Conservation (phyloP, 1,140 invertebrate species). For the Popillia japonica region DNA sequence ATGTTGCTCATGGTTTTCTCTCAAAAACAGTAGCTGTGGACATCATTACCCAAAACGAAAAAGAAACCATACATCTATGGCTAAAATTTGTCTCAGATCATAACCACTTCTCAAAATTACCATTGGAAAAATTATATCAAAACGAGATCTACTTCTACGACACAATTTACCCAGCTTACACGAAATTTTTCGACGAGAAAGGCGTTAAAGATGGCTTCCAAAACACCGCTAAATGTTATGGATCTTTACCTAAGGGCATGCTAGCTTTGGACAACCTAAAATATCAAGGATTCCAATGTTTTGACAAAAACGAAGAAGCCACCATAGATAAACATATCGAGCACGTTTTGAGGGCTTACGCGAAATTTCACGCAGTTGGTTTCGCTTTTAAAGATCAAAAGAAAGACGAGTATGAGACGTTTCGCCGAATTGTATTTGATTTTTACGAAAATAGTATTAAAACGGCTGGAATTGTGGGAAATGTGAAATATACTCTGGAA, state of each 20-base stretch:
- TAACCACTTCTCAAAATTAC: neutral
- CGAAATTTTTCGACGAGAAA: neutral
- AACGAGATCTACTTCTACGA: neutral
- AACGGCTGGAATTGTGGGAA: neutral
- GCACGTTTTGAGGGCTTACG: neutral
- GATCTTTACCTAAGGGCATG: neutral
- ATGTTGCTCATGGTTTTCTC: neutral
- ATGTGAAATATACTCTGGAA: neutral
- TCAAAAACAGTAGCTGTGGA: neutral
- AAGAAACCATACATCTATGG: neutral
- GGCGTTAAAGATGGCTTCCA: neutral
- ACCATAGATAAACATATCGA: neutral
- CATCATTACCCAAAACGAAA: neutral
- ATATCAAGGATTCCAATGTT: neutral
- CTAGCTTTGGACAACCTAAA: neutral
- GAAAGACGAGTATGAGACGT: neutral
- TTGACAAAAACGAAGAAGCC: neutral
- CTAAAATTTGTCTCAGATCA: neutral
- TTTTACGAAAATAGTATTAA: neutral
- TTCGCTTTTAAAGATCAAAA: neutral
- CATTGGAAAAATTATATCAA: neutral
- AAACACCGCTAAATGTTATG: neutral
- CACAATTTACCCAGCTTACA: neutral
- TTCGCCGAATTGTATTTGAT: neutral
- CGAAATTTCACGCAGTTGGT: neutral